phyloP scores from a whole-genome alignment of 2,113 vertebrate species.

The Nansenia antarctica region DNA sequence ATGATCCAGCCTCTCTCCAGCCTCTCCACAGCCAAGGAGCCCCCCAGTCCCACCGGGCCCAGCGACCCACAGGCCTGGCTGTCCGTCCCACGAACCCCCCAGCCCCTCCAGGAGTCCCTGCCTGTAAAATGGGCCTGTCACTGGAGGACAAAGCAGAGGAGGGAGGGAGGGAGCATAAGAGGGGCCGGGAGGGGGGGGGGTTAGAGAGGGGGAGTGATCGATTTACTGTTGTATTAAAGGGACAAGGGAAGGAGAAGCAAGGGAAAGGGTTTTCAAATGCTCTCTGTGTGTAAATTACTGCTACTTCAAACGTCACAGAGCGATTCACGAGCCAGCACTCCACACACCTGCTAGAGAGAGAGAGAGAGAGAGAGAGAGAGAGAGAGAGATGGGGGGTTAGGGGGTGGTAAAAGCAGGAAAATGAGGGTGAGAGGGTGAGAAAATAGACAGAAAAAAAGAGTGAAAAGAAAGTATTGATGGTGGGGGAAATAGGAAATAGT shows the following conservation, averaged over 20 bases:
- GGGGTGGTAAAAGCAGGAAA: too few relatives aligned
- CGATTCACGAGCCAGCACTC: slow-evolving; percentile 23
- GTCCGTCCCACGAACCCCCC: not conserved
- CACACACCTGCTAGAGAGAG: slow-evolving; percentile 17
- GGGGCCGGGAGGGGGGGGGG: slow-evolving; percentile 25
- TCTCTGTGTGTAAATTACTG: slow-evolving; percentile 40
- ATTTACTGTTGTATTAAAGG: slow-evolving; percentile 51
- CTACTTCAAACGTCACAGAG: slow-evolving; percentile 27
- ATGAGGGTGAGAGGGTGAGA: too few relatives aligned
- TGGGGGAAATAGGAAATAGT: too few relatives aligned
- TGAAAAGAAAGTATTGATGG: too few relatives aligned
- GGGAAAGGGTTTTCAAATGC: slow-evolving; percentile 41
- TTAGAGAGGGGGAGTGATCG: slow-evolving; percentile 20
- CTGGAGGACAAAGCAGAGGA: not conserved
- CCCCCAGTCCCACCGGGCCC: not conserved
- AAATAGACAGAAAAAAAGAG: too few relatives aligned
- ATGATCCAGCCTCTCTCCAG: too few relatives aligned
- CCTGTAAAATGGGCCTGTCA: not conserved
- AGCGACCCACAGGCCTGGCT: too few relatives aligned
- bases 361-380: not conserved
- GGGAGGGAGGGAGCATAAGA: slow-evolving; percentile 16
- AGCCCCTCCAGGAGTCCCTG: not conserved
- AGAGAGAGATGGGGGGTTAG: too few relatives aligned
- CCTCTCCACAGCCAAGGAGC: too few relatives aligned
- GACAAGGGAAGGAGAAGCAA: slow-evolving; percentile 32